Conservation (phyloP, 2,888 invertebrate species). For the Latrodectus elegans region DNA sequence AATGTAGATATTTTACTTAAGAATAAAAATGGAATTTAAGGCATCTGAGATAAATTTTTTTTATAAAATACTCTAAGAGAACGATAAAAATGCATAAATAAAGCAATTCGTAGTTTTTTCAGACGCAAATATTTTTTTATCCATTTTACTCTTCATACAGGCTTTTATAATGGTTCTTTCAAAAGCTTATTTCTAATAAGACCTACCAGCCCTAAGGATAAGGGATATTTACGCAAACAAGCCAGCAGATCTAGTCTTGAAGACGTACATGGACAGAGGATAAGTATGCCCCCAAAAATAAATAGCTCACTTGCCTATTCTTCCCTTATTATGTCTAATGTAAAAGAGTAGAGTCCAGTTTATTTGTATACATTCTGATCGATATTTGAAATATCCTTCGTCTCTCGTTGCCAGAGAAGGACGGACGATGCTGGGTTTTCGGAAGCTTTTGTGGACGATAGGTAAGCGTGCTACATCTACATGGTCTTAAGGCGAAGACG, state of each 20-base stretch:
- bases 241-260: conserved; percentile 34
- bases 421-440: neutral
- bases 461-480: conserved; percentile 30
- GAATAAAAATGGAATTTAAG: too few relatives aligned
- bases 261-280: neutral
- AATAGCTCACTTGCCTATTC: conserved; percentile 22
- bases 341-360: conserved; percentile 63
- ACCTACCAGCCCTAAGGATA: conserved; percentile 56
- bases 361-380: conserved; percentile 53
- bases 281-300: neutral
- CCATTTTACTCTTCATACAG: conserved; percentile 17
- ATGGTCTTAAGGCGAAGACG: conserved; percentile 35
- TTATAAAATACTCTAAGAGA: neutral
- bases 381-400: conserved; percentile 58
- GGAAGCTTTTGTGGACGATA: conserved; percentile 37
- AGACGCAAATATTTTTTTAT: neutral
- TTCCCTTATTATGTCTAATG: conserved; percentile 65
- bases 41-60: too few relatives aligned
- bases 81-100: conserved; percentile 44
- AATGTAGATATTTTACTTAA: too few relatives aligned
- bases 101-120: conserved; percentile 20
- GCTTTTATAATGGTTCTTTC: conserved; percentile 55
- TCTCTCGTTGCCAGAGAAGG: neutral
- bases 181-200: conserved; percentile 65
- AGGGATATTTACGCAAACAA: conserved; percentile 64